Conservation (phyloP, 2,888 invertebrate species). For the Apotomis betuletana region DNA sequence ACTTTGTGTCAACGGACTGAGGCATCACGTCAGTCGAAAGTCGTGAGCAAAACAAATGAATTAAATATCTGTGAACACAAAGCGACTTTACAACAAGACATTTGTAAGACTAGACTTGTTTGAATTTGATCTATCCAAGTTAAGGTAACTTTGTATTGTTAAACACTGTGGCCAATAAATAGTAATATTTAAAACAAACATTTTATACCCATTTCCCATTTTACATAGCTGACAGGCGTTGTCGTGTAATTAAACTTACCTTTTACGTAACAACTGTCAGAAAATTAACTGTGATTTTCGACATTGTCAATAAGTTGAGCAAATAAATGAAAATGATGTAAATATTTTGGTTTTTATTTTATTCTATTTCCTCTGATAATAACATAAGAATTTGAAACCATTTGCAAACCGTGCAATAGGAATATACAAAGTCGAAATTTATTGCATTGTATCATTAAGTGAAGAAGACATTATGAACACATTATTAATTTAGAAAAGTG, state of each 20-base stretch:
- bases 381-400: neutral
- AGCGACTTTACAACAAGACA: slow-evolving; percentile 21
- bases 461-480: too few relatives aligned
- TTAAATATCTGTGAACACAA: slow-evolving; percentile 5
- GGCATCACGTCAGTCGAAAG: neutral
- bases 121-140: slow-evolving; percentile 70
- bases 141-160: slow-evolving; percentile 58
- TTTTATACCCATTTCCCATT: slow-evolving; percentile 82
- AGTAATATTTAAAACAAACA: slow-evolving; percentile 71
- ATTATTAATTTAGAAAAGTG: too few relatives aligned
- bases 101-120: slow-evolving; percentile 36
- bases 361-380: neutral
- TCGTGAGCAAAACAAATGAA: neutral
- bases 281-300: slow-evolving; percentile 83
- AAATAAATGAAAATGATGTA: slow-evolving; percentile 80
- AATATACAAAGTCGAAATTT: too few relatives aligned
- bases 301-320: slow-evolving; percentile 84
- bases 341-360: slow-evolving; percentile 48
- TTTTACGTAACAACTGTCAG: slow-evolving; percentile 80
- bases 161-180: slow-evolving; percentile 81
- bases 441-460: too few relatives aligned
- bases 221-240: slow-evolving; percentile 75
- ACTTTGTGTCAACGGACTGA: slow-evolving; percentile 8
- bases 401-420: too few relatives aligned
- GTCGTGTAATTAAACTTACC: slow-evolving; percentile 68